Conservation (phyloP, 23 tunicate genomes). For the Clavelina lepadiformis region DNA sequence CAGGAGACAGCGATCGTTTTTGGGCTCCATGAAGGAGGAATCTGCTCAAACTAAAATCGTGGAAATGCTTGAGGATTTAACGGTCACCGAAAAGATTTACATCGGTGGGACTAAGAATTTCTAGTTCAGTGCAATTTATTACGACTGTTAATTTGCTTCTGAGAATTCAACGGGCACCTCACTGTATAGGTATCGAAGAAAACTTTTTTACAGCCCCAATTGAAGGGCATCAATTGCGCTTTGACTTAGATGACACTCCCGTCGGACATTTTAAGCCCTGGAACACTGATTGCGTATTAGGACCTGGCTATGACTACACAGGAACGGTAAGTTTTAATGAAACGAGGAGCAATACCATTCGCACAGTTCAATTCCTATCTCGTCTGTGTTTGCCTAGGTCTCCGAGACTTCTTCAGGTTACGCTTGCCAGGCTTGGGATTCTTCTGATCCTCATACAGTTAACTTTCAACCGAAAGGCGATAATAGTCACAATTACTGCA, state of each 20-base stretch:
- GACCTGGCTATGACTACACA: conserved; percentile 59
- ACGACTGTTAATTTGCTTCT: neutral
- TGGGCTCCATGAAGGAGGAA: conserved; percentile 46
- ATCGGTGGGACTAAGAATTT: too few relatives aligned
- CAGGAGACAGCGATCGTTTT: conserved; percentile 3
- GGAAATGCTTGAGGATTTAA: conserved; percentile 12
- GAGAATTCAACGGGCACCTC: neutral
- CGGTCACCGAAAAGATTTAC: conserved; percentile 13
- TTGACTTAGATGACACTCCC: conserved; percentile 43
- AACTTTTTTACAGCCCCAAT: conserved; percentile 29
- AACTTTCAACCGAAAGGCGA: conserved; percentile 24
- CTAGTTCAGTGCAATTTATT: too few relatives aligned
- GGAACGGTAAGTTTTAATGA: conserved; percentile 30
- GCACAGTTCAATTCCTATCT: neutral
- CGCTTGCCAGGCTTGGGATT: conserved; percentile 60
- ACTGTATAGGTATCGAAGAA: conserved; percentile 53
- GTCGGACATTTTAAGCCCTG: conserved; percentile 61
- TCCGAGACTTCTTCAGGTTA: conserved; percentile 31
- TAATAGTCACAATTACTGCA: conserved; percentile 47
- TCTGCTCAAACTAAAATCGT: conserved; percentile 7
- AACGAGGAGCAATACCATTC: neutral
- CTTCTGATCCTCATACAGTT: conserved; percentile 42
- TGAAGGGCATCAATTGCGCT: conserved; percentile 56
- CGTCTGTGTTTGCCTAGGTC: neutral
- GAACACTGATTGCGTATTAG: conserved; percentile 60